phyloP scores from a whole-genome alignment of 2,113 vertebrate genomes.

The Hypomesus transpacificus region DNA sequence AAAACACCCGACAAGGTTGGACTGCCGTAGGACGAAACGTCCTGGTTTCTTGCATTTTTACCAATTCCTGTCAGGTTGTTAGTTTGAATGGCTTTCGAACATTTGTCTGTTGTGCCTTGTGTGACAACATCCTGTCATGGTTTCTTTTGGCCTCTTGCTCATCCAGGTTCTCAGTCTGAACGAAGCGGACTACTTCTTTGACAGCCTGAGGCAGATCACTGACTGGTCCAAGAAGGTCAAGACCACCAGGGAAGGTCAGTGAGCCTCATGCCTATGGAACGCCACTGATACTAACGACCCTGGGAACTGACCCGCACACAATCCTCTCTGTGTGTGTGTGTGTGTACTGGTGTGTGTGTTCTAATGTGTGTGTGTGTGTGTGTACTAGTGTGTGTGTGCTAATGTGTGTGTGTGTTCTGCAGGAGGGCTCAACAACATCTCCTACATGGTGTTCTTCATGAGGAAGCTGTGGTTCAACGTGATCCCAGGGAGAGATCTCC shows the following conservation, averaged over 20 bases:
- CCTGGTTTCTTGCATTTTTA: background rate
- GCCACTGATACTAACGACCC: background rate
- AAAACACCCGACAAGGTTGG: constrained; percentile 91
- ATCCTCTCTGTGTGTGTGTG: background rate
- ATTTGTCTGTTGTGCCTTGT: background rate
- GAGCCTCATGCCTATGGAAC: background rate
- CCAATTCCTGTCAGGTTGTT: background rate
- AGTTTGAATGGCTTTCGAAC: too few relatives aligned
- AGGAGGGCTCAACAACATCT: constrained; percentile 65
- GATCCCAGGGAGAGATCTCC: constrained; percentile 82
- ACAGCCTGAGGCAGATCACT: constrained; percentile 85
- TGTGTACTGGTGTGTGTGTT: constrained; percentile 12
- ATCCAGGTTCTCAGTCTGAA: constrained; percentile 89
- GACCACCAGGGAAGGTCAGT: constrained; percentile 81
- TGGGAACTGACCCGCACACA: background rate
- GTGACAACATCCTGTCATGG: background rate
- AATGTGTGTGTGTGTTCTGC: constrained; percentile 13
- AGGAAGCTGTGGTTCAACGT: constrained; percentile 93
- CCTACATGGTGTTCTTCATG: constrained; percentile 91
- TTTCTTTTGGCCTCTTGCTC: constrained; percentile 2
- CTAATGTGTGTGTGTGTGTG: constrained; percentile 14
- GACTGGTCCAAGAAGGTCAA: constrained; percentile 85
- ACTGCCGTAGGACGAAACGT: background rate
- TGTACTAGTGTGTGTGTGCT: constrained; percentile 12
- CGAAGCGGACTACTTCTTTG: constrained; percentile 92